These are phyloP conservation scores for Drosophila merina DNA, from an alignment of 2,888 invertebrate genomes.

Conservation along the genomic window DNA sequence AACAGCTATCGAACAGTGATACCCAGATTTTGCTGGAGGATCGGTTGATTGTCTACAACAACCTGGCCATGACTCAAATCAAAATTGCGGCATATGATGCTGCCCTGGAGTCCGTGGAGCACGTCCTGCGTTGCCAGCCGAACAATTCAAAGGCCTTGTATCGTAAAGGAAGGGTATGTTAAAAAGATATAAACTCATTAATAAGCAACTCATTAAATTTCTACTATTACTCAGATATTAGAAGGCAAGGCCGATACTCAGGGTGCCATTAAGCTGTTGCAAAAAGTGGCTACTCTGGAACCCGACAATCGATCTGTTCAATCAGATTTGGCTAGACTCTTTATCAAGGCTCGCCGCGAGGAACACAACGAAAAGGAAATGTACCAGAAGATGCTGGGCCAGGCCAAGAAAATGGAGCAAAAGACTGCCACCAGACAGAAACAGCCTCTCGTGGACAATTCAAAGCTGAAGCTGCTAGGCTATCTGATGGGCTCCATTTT, in stretches of 20 bases:
- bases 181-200: neutral
- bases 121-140: conserved; percentile 93
- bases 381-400: conserved; percentile 88
- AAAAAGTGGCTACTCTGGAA: conserved; percentile 87
- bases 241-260: conserved; percentile 88
- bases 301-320: conserved; percentile 87
- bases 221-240: conserved; percentile 86
- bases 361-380: conserved; percentile 87
- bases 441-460: conserved; percentile 78
- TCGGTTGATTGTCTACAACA: conserved; percentile 93
- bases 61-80: conserved; percentile 96
- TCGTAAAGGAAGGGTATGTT: conserved; percentile 89
- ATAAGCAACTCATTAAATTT: too few relatives aligned
- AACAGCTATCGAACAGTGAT: conserved; percentile 85
- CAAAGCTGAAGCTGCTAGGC: conserved; percentile 83
- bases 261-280: conserved; percentile 88
- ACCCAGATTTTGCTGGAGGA: conserved; percentile 90
- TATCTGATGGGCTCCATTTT: conserved; percentile 88
- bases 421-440: conserved; percentile 79
- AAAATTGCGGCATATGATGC: conserved; percentile 94
- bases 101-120: conserved; percentile 92
- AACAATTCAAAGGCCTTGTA: conserved; percentile 95
- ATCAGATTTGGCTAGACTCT: conserved; percentile 85
- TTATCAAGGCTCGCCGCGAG: conserved; percentile 86
- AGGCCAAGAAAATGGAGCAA: conserved; percentile 84